Evolutionary conservation across 2,113 vertebrate genomes (phyloP), one percentile per base, ranked within the genome.

Genomic region (Dicerorhinus sumatrensis): DNA sequence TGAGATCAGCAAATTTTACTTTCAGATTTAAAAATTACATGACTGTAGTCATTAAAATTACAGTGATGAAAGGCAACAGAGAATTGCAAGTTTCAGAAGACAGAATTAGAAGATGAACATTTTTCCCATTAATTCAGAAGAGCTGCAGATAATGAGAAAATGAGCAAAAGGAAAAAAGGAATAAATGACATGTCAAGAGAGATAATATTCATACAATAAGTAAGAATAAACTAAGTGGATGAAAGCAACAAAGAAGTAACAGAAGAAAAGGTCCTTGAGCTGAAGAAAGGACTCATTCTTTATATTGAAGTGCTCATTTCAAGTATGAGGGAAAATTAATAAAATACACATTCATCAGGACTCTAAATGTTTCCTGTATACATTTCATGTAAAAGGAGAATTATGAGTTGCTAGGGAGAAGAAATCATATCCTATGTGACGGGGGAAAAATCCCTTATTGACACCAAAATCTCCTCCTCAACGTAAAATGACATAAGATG

Each of bases 21-120:
- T 91, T 82, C 23, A 69, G 46, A 58, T 84, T 93, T 84, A 69
- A 94, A 89, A 94, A 36, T 77, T 91, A 83, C 14, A 82, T 70
- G 51, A 73, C 36, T 88, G 0, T 46, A 87, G 82, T 36, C 46
- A 67, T 81, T 65, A 69, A 90, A 86, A 80, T 48, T 86, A 42
- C 6, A 89, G 42, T 51, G 56, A 31, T 48, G 51, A 25, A 72
- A 91, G 70, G 82, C 21, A 63, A 73, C 42, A 94, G 42, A 92
- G 29, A 95, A 73, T 33, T 89, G 3, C 33, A 81, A 90, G 6
- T 67, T 86, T 72, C 21, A 31, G 33, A 80, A 85, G 84, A 80
- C 3, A 60, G 39, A 81, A 73, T 81, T 51, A 67, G 39, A 89
- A 63, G 18, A 81, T 0, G 0, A 89, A 20, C 9, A 69, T 82